Evolutionary conservation across 1,140 invertebrate species (phyloP).

Genomic region (Cepaea nemoralis): DNA sequence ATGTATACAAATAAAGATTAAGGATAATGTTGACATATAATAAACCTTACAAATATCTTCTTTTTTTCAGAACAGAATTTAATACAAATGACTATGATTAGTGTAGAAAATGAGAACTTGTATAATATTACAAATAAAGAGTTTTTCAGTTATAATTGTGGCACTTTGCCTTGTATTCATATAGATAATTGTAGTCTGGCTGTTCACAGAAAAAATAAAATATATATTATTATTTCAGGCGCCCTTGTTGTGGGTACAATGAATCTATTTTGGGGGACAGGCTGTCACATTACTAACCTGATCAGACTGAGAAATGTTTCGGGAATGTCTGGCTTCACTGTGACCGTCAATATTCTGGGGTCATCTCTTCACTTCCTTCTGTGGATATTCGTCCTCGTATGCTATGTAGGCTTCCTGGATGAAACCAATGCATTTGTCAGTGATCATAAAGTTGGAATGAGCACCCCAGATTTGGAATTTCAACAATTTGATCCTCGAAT

Average conservation of each 20-base stretch:
- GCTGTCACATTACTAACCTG: slow-evolving; percentile 24
- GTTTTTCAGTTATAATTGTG: too few relatives aligned
- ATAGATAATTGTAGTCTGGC: too few relatives aligned
- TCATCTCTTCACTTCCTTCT: slow-evolving; percentile 23
- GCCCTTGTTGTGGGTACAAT: slow-evolving; percentile 29
- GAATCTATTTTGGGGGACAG: slow-evolving; percentile 34
- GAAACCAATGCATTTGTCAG: neutral
- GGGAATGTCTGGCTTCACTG: slow-evolving; percentile 25
- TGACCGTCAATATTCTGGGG: slow-evolving; percentile 8
- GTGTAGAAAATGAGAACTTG: too few relatives aligned
- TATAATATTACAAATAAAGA: too few relatives aligned
- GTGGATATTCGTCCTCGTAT: slow-evolving; percentile 27
- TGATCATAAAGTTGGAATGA: neutral
- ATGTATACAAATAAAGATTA: too few relatives aligned
- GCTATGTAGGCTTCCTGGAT: slow-evolving; percentile 37
- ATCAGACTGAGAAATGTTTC: slow-evolving; percentile 22
- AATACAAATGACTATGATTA: too few relatives aligned
- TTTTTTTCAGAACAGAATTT: too few relatives aligned
- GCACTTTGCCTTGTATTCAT: too few relatives aligned
- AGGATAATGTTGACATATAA: too few relatives aligned
- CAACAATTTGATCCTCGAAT: neutral
- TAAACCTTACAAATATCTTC: too few relatives aligned
- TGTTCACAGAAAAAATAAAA: too few relatives aligned
- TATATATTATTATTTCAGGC: slow-evolving; percentile 23
- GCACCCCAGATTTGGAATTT: neutral